Evolutionary conservation across 2,797 vertebrate genomes (phyloP), one percentile per base, ranked within the genome.

Genomic region (Odontamblyopus rebecca): DNA sequence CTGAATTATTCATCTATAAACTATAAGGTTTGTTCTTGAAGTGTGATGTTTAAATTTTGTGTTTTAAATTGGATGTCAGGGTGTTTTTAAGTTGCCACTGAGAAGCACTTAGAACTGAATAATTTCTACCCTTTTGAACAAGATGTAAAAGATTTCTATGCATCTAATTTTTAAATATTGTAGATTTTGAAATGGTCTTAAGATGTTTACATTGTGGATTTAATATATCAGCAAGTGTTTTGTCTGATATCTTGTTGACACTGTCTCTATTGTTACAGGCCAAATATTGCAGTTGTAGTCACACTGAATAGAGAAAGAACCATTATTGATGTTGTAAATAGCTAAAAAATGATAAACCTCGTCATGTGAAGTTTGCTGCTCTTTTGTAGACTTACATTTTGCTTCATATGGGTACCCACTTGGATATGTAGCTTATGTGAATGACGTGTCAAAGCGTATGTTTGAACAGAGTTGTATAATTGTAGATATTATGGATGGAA

Each of bases 121-220:
- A 18, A 81, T 77, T 50, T 71, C 71, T 63, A 68, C 48, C 72
- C 15, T 68, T 79, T 74, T 73, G 48, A 85, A 85, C 77, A 86
- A 80, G 74, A 80, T 86, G 70, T 89, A 81, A 87, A 81, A 85
- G 80, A 90, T 87, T 86, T 92, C 93, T 93, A 94, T 94, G 93
- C 93, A 94, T 90, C 85, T 80, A 79, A 82, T 89, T 82, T 84
- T 89, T 73, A 76, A 79, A 73, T 81, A 75, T 83, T 64, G 77
- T 86, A 75, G 80, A 84, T 87, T 87, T 78, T 72, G 69, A 89
- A 83, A 83, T 79, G 82, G 87, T 91, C 87, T 83, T 86, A 75
- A 89, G 89, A 93, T 92, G 93, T 94, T 94, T 94, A 94, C 92
- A 93, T 88, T 82, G 86, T 90, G 86, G 84, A 86, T 91, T 38